phyloP scores from a whole-genome alignment of 2,888 invertebrate species.

The Andrena bicolor region DNA sequence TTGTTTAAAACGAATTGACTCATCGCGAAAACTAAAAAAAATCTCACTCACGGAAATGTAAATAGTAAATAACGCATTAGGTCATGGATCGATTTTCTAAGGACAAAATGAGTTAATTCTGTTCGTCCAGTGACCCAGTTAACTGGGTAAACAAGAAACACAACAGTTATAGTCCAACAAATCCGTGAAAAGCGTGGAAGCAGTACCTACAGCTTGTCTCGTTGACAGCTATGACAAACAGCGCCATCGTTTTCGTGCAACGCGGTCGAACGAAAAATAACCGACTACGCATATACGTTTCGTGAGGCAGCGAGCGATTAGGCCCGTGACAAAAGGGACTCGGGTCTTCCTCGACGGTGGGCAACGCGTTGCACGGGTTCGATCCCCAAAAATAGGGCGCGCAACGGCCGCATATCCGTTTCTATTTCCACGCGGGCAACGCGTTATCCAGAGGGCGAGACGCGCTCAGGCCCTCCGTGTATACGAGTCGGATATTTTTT shows the following conservation, averaged over 20 bases:
- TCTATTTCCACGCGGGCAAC: conserved; percentile 67
- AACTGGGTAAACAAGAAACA: background rate
- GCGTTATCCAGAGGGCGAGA: conserved; percentile 51
- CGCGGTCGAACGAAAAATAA: conserved; percentile 23
- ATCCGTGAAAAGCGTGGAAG: conserved; percentile 16
- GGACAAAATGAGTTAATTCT: too few species aligned
- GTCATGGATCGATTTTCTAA: too few species aligned
- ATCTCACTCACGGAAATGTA: too few species aligned
- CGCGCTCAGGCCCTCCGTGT: conserved; percentile 36
- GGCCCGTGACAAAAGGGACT: conserved; percentile 50
- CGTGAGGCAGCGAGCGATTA: conserved; percentile 47
- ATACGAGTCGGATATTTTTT: conserved; percentile 65
- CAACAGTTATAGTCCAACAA: background rate
- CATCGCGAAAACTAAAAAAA: too few species aligned
- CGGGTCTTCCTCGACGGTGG: conserved; percentile 29
- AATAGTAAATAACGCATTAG: too few species aligned
- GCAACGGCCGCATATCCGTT: conserved; percentile 67
- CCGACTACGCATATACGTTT: background rate
- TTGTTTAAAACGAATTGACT: too few species aligned
- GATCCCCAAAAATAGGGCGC: conserved; percentile 71
- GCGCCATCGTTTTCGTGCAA: background rate
- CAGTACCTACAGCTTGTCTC: background rate
- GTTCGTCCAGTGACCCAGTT: too few species aligned
- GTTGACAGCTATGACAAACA: conserved; percentile 22
- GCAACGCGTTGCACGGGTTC: conserved; percentile 49